A percentile compares a stretch with the other conserved stretches of the same genome.
Conservation (phyloP, 1,140 invertebrate genomes). For the Drosophila ambigua region DNA sequence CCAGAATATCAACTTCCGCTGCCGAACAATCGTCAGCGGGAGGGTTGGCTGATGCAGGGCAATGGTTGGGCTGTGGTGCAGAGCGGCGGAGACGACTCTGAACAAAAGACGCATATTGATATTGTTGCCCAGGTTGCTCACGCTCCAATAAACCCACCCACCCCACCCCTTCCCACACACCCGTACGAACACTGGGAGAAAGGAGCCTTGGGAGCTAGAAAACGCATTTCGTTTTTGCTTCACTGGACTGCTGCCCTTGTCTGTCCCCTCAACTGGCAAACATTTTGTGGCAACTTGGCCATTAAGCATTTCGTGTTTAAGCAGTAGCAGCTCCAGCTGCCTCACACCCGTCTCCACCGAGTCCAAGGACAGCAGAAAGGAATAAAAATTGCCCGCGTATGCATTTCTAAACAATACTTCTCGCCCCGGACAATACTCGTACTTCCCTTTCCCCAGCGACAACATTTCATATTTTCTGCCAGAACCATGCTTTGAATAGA, state of each 20-base stretch:
- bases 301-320: conserved; percentile 72
- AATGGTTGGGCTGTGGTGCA: background rate
- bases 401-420: conserved; percentile 73
- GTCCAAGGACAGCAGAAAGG: conserved; percentile 14
- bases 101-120: conserved; percentile 73
- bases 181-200: conserved; percentile 20
- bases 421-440: conserved; percentile 13
- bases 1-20: conserved; percentile 72
- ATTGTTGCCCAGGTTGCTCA: conserved; percentile 72
- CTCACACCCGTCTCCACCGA: background rate
- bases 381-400: conserved; percentile 70
- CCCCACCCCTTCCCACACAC: background rate
- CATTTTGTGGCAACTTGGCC: conserved; percentile 78
- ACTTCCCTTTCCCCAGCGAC: conserved; percentile 43
- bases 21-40: conserved; percentile 65
- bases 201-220: conserved; percentile 55
- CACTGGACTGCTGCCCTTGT: conserved; percentile 49
- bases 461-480: conserved; percentile 72
- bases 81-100: conserved; percentile 20
- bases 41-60: background rate
- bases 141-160: conserved; percentile 58
- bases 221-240: conserved; percentile 75
- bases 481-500: conserved; percentile 68
- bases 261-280: conserved; percentile 43
- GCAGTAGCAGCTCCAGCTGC: conserved; percentile 7